These are phyloP conservation scores for Diadegma fenestrale DNA, from an alignment of 2,888 invertebrate genomes.

Conservation along the genomic window DNA sequence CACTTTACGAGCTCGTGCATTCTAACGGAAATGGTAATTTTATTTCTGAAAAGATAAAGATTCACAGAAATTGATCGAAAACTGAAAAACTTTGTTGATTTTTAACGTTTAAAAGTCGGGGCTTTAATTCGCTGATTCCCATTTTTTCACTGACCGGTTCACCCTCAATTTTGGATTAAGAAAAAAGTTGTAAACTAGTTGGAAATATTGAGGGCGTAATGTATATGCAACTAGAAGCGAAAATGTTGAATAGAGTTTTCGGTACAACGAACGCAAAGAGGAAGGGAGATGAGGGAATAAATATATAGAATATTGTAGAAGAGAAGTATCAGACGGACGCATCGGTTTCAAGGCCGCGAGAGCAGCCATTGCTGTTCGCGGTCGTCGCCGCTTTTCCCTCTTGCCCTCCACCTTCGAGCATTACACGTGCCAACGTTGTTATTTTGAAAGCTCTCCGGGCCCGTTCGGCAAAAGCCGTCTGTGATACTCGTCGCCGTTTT, in stretches of 20 bases:
- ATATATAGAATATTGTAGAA: slow-evolving; percentile 48
- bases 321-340: slow-evolving; percentile 64
- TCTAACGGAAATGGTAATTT: too few relatives aligned
- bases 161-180: too few relatives aligned
- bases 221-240: slow-evolving; percentile 6
- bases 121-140: too few relatives aligned
- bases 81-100: too few relatives aligned
- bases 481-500: slow-evolving; percentile 33
- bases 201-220: not conserved
- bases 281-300: slow-evolving; percentile 24
- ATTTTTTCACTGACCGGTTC: not conserved
- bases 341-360: slow-evolving; percentile 70
- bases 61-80: too few relatives aligned
- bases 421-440: slow-evolving; percentile 71
- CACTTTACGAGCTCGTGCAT: too few relatives aligned
- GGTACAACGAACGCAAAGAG: slow-evolving; percentile 14
- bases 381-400: slow-evolving; percentile 43
- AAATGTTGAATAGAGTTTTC: slow-evolving; percentile 16
- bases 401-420: slow-evolving; percentile 38
- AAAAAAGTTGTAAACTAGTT: not conserved
- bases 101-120: too few relatives aligned
- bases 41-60: too few relatives aligned
- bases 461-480: slow-evolving; percentile 50
- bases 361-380: slow-evolving; percentile 62
- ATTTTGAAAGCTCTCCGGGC: slow-evolving; percentile 68